A percentile compares a stretch with the other conserved stretches of the same genome.
Evolutionary conservation across 2,113 vertebrate species (phyloP).

Genomic region (Gallinago undulata): DNA sequence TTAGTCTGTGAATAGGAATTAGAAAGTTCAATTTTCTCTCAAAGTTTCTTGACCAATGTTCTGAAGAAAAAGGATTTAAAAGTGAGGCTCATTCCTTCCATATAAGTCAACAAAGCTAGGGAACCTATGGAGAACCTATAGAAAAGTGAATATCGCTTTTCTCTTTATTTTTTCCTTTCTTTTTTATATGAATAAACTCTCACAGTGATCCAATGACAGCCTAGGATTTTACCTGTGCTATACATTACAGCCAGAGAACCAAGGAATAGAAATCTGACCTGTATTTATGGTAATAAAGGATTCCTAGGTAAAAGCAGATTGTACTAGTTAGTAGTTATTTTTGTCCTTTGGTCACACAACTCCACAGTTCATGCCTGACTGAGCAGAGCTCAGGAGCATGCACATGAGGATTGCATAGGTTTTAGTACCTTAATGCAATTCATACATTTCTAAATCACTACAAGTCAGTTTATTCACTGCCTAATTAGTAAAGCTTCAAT

Average conservation of each 20-base stretch:
- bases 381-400: background rate
- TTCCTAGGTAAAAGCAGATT: background rate
- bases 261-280: background rate
- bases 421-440: background rate
- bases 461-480: background rate
- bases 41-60: background rate
- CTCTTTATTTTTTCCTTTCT: fast-evolving
- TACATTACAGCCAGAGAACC: background rate
- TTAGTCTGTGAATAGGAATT: background rate
- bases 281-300: background rate
- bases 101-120: background rate
- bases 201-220: background rate
- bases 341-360: background rate
- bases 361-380: background rate
- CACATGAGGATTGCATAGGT: background rate
- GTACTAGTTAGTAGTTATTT: background rate
- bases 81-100: too few species aligned
- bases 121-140: background rate
- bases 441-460: background rate
- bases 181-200: background rate
- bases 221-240: background rate
- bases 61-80: background rate
- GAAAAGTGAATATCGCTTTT: background rate
- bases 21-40: background rate
- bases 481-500: background rate